Percentiles rank a stretch among this genome's conserved stretches.
Conservation (phyloP, 2,113 vertebrate genomes). For the Sminthopsis crassicaudata region DNA sequence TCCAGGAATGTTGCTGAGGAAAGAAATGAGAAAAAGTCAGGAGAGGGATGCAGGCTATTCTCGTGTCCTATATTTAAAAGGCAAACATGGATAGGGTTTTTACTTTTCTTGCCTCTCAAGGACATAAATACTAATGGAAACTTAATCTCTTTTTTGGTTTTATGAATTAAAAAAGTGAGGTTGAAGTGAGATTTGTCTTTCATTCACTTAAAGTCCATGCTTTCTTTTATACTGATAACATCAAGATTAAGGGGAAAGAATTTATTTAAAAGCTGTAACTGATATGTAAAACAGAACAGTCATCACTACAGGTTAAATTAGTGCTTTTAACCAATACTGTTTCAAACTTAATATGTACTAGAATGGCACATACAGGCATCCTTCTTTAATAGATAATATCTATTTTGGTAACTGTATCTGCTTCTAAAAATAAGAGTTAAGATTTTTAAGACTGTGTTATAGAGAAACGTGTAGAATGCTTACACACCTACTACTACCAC, state of each 20-base stretch:
- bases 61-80: neutral
- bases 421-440: neutral
- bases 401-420: neutral
- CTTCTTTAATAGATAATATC: neutral
- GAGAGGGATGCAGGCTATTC: too few species aligned
- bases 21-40: too few species aligned
- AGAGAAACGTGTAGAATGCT: slow-evolving; percentile 22
- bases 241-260: slow-evolving; percentile 58
- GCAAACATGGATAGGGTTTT: neutral
- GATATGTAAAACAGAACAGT: slow-evolving; percentile 67
- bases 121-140: neutral
- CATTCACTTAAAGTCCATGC: slow-evolving; percentile 62
- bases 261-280: slow-evolving; percentile 67
- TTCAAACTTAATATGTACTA: neutral
- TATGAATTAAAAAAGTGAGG: slow-evolving; percentile 72
- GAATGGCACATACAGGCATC: neutral
- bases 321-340: slow-evolving; percentile 62
- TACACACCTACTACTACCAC: neutral
- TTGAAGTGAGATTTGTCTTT: slow-evolving; percentile 77
- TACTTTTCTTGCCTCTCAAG: neutral
- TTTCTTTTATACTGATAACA: slow-evolving; percentile 51
- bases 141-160: slow-evolving; percentile 27
- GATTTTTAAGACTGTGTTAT: neutral
- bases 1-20: too few species aligned
- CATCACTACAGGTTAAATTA: slow-evolving; percentile 65